Evolutionary conservation across 1,140 invertebrate genomes (phyloP), one percentile per base, ranked within the genome.

Genomic region (Brachionus manjavacas): DNA sequence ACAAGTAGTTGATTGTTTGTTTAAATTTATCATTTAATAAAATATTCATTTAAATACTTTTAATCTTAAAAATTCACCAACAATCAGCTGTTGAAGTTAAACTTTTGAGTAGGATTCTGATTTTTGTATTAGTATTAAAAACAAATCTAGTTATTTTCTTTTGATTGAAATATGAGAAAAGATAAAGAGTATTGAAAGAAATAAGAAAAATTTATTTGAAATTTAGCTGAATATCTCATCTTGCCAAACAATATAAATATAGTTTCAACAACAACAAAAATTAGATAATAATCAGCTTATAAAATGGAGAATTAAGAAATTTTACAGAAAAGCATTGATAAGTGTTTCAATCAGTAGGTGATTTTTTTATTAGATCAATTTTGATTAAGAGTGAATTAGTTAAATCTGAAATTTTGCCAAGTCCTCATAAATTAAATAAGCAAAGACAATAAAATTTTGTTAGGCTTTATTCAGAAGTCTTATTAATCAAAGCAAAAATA

Each of bases 211-310:
- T 20, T 9, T 60, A 16, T 20, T 55, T 55, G 7, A 16, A 16
- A 55, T 55, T 20, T 60, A 60, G 20, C 4, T 25, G 20, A 60
- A 60, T 23, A 60, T 20, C 7, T 60, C 20, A 60, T 60, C 52
- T 20, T 60, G 20, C 20, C 25, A 25, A 60, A 60, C 25, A 72
- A 39, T 14, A 14, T 72, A 72, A 72, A 72, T 72, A 72, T 72
- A 43, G 39, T 72, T 72, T 72, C 68, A 72, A 43, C 68, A 72
- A 72, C 64, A 68, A 68, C n/a, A 35, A 31, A 35, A 35, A 72
- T 41, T 72, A 16, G 39, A 31, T 41, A 41, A 72, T 16, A 41
- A 41, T 41, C 12, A 72, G 68, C 4, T 9, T 41, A 41, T 72
- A 41, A 72, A 72, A 72, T 39, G 7, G 1, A 41, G n/a, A n/a